Evolutionary conservation across 2,113 vertebrate genomes (phyloP).

Genomic region (Xenus cinereus): DNA sequence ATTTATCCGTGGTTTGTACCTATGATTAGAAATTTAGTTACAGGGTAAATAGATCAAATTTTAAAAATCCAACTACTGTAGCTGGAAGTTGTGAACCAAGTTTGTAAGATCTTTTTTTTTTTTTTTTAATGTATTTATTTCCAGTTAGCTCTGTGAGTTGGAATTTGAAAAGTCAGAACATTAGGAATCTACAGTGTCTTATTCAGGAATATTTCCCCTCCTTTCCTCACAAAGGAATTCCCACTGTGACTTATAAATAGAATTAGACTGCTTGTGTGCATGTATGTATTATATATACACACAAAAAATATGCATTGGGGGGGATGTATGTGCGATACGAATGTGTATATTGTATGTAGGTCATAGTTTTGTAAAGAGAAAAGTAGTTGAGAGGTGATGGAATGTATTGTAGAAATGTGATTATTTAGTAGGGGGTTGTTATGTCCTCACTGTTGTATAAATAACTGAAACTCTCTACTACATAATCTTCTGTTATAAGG

Average conservation of each 20-base stretch:
- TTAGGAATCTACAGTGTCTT: constrained; percentile 78
- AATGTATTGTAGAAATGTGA: constrained; percentile 77
- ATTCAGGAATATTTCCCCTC: constrained; percentile 76
- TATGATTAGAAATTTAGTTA: constrained; percentile 79
- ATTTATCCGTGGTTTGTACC: constrained; percentile 79
- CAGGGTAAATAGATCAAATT: constrained; percentile 78
- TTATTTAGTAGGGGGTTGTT: constrained; percentile 73
- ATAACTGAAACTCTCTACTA: constrained; percentile 73
- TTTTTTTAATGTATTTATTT: constrained; percentile 72
- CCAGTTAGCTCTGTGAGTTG: constrained; percentile 76
- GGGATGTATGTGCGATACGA: constrained; percentile 73
- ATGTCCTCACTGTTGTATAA: constrained; percentile 72
- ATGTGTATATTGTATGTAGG: constrained; percentile 75
- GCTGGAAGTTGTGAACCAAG: constrained; percentile 76
- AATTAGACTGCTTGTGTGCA: constrained; percentile 78
- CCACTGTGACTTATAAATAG: constrained; percentile 83
- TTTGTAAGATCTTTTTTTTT: constrained; percentile 69
- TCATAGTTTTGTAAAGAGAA: constrained; percentile 72
- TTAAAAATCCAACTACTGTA: constrained; percentile 72
- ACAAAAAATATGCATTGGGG: constrained; percentile 77
- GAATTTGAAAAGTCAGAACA: constrained; percentile 74
- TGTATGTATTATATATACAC: constrained; percentile 78
- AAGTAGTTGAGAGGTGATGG: constrained; percentile 70
- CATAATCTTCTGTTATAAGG: constrained; percentile 74
- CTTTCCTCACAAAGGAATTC: constrained; percentile 81